Evolutionary conservation across 1,140 invertebrate species (phyloP).

Genomic region (Stenopsyche tienmushanensis): DNA sequence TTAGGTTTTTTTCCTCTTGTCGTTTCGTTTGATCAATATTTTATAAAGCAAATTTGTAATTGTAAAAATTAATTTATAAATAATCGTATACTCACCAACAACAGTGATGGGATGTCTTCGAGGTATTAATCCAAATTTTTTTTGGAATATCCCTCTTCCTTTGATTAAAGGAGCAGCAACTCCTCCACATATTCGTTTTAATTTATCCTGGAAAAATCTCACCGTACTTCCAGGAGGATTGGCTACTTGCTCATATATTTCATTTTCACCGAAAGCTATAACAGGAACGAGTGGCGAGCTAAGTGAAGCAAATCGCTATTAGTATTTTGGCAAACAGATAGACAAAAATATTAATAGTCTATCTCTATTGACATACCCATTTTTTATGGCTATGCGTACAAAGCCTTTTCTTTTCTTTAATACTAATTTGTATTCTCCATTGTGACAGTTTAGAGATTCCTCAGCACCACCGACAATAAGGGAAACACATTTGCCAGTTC

Average conservation of each 20-base stretch:
- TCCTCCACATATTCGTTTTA: conserved; percentile 67
- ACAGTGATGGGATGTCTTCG: conserved; percentile 74
- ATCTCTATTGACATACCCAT: conserved; percentile 62
- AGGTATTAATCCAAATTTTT: conserved; percentile 83
- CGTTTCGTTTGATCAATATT: too few relatives aligned
- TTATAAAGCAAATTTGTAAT: too few relatives aligned
- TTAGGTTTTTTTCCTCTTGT: too few relatives aligned
- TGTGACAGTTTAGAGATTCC: conserved; percentile 70
- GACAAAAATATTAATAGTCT: conserved; percentile 17
- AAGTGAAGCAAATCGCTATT: not conserved
- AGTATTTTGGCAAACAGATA: too few relatives aligned
- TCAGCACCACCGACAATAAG: conserved; percentile 81
- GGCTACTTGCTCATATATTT: conserved; percentile 76
- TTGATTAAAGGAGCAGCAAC: conserved; percentile 79
- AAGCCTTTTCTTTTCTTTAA: too few relatives aligned
- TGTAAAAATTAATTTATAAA: too few relatives aligned
- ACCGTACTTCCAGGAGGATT: conserved; percentile 72
- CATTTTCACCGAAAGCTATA: too few relatives aligned
- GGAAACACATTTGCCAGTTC: conserved; percentile 62
- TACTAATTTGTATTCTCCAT: too few relatives aligned
- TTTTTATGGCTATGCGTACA: too few relatives aligned
- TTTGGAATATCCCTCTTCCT: conserved; percentile 88
- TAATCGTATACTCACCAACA: conserved; percentile 59
- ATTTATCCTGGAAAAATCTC: conserved; percentile 66
- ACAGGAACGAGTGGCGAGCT: conserved; percentile 82